Evolutionary conservation across 2,113 vertebrate genomes (phyloP).

Genomic region (Abramis brama): DNA sequence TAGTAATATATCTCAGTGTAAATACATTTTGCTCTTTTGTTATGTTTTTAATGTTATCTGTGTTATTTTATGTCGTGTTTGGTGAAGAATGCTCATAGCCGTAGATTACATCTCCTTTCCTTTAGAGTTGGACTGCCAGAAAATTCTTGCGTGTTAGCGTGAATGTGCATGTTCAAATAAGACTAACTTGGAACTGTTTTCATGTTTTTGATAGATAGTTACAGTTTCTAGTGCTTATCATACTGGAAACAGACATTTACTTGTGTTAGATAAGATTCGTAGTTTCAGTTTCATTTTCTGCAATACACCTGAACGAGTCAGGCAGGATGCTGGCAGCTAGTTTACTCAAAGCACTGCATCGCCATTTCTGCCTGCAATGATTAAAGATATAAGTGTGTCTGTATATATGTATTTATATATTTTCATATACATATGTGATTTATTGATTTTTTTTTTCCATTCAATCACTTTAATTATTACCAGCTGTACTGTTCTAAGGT

Average conservation of each 20-base stretch:
- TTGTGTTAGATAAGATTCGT: not conserved
- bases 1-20: constrained; percentile 63
- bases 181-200: not conserved
- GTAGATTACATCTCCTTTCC: not conserved
- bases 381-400: not conserved
- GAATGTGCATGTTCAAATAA: not conserved
- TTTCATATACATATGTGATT: not conserved
- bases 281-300: not conserved
- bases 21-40: constrained; percentile 51
- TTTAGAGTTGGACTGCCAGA: not conserved
- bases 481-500: not conserved
- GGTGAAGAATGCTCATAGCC: not conserved
- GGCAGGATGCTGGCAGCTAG: not conserved
- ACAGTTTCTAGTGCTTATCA: not conserved
- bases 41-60: constrained; percentile 63
- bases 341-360: not conserved
- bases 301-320: not conserved
- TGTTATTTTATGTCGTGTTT: not conserved
- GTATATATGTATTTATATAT: constrained; percentile 16
- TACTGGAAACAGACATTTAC: not conserved
- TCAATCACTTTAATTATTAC: not conserved
- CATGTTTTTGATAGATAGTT: not conserved
- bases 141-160: not conserved
- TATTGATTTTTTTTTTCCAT: not conserved
- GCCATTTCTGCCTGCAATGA: not conserved